Evolutionary conservation across 2,113 vertebrate species (phyloP), one percentile per base, ranked within the genome.

Genomic region (Urocitellus parryii): DNA sequence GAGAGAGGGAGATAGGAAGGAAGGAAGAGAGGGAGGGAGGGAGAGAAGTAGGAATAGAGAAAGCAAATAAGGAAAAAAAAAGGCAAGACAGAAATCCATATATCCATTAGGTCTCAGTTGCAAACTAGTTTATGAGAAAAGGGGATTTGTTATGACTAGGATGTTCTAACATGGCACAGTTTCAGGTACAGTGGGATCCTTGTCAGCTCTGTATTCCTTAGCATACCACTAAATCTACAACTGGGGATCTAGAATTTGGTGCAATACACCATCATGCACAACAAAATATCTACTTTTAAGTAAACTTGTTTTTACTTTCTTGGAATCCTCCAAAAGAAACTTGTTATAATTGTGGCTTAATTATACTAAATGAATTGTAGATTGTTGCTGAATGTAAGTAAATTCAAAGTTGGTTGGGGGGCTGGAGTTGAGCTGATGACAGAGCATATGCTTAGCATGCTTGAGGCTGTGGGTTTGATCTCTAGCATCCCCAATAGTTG

Each of bases 251-350:
- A 27, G 74, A 77, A 81, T 86, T 92, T 80, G 22, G 74, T 42
- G 76, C 42, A 39, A 45, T 32, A 58, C 25, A n/a, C 24, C 45
- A 58, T 32, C 27, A 61, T 29, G 37, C 61, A 39, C 37, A 65
- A 25, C 32, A 90, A 70, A 80, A 70, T 34, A 3, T 83, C 87
- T 90, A 63, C 29, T 90, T 81, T 88, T 72, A 95, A 29, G 72
- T 67, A 78, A 72, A 22, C 25, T 37, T 91, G 12, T 14, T 61
- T 61, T 73, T 73, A 73, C 24, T 83, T 82, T 73, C 53, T 91
- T 73, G 18, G 80, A 95, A 68, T 74, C 9, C 16, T 84, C 17
- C 65, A 83, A 83, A 77, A 83, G 79, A 91, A 95, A 74, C 24
- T 81, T 18, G 70, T 45, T 83, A 73, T 73, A 81, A 42, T 4